A percentile compares a stretch with the other conserved stretches of the same genome.
phyloP scores from a whole-genome alignment of 1,140 invertebrate genomes.

The Lordiphosa clarofinis region DNA sequence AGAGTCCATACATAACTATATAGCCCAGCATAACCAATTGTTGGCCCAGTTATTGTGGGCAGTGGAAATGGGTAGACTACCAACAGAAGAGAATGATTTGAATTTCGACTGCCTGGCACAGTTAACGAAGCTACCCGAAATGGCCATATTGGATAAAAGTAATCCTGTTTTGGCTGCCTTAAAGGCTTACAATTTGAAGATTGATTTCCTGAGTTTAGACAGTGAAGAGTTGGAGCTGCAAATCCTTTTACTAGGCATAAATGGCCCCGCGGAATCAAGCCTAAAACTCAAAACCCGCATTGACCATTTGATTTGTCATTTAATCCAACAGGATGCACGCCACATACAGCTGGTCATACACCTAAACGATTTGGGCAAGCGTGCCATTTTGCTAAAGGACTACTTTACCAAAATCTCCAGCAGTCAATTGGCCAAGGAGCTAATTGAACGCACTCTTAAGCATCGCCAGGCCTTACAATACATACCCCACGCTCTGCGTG shows the following conservation, averaged over 20 bases:
- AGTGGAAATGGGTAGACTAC: constrained; percentile 73
- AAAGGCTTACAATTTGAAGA: constrained; percentile 71
- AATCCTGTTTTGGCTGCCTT: constrained; percentile 81
- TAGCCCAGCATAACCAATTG: constrained; percentile 82
- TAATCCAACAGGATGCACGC: constrained; percentile 52
- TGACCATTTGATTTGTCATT: constrained; percentile 37
- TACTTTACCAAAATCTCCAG: constrained; percentile 72
- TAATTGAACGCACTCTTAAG: constrained; percentile 66
- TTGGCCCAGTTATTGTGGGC: constrained; percentile 82
- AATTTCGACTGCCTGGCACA: constrained; percentile 73
- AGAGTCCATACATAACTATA: constrained; percentile 80
- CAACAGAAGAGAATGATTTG: constrained; percentile 28
- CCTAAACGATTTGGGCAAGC: constrained; percentile 59
- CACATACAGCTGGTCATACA: constrained; percentile 47
- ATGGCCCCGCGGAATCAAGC: constrained; percentile 26
- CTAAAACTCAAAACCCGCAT: constrained; percentile 8
- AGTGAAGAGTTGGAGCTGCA: constrained; percentile 31
- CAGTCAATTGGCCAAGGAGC: constrained; percentile 58
- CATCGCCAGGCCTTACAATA: constrained; percentile 42
- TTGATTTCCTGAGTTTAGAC: constrained; percentile 15
- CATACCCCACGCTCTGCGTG: constrained; percentile 60
- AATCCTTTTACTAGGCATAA: constrained; percentile 56
- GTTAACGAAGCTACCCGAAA: constrained; percentile 72
- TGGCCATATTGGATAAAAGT: constrained; percentile 75
- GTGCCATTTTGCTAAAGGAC: constrained; percentile 72